Evolutionary conservation across 2,113 vertebrate species (phyloP).

Genomic region (Erythrocercus mccallii): DNA sequence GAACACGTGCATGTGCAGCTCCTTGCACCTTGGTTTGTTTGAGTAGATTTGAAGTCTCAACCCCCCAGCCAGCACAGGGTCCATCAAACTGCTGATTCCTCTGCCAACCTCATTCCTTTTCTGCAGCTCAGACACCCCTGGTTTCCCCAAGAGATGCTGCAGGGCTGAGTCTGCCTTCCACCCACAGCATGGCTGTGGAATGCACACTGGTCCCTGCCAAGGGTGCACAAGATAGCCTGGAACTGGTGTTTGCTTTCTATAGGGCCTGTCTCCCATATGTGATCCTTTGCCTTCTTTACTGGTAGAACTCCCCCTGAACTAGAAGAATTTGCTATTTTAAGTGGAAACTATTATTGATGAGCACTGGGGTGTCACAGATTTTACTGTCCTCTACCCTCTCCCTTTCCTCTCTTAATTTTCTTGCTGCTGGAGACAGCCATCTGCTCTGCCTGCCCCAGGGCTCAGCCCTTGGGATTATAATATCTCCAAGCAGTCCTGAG

Average conservation of each 20-base stretch:
- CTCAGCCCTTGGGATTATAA: neutral
- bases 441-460: neutral
- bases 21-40: neutral
- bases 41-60: neutral
- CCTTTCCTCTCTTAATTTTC: neutral
- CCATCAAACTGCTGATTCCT: neutral
- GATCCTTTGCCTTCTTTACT: neutral
- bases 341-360: neutral
- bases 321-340: neutral
- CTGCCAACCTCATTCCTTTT: neutral
- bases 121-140: neutral
- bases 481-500: neutral
- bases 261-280: neutral
- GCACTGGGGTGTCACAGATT: neutral
- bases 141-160: neutral
- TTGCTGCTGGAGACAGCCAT: neutral
- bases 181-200: neutral
- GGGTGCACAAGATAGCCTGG: neutral
- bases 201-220: neutral
- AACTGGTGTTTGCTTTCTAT: neutral
- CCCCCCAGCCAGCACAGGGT: neutral
- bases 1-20: accelerated
- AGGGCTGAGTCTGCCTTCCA: neutral
- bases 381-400: neutral
- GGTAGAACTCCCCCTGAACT: neutral